A percentile compares a stretch with the other conserved stretches of the same genome.
phyloP scores from a whole-genome alignment of 2,113 vertebrate genomes.

The Macrotis lagotis region DNA sequence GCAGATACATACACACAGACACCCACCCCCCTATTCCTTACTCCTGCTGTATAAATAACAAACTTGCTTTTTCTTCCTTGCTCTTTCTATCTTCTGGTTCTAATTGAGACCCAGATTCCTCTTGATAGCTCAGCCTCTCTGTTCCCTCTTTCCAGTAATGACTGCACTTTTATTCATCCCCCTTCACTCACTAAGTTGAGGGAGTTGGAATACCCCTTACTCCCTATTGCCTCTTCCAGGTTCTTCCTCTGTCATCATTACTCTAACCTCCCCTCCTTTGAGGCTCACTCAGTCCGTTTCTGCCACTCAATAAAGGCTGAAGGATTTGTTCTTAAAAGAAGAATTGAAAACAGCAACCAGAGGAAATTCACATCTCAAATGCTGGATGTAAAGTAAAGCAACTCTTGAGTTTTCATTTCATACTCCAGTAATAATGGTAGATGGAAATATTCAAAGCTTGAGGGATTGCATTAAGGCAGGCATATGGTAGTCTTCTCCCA shows the following conservation, averaged over 20 bases:
- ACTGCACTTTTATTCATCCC: not conserved
- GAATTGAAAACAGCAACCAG: not conserved
- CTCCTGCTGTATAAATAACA: not conserved
- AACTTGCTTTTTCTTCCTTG: not conserved
- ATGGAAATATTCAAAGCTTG: not conserved
- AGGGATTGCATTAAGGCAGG: not conserved
- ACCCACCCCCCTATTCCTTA: not conserved
- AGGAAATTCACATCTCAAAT: not conserved
- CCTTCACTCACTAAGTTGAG: not conserved
- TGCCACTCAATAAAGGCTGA: not conserved
- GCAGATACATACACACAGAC: too few species aligned
- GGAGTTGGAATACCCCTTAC: not conserved
- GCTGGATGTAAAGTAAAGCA: not conserved
- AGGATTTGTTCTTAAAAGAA: not conserved
- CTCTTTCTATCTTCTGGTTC: not conserved
- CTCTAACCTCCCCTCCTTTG: not conserved
- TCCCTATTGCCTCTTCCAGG: not conserved
- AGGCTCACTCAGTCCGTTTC: not conserved
- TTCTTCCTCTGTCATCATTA: not conserved
- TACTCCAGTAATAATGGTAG: not conserved
- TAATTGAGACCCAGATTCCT: not conserved
- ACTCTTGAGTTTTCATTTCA: not conserved
- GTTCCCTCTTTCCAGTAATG: not conserved
- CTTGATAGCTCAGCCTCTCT: too few species aligned
- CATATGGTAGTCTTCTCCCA: not conserved